These are phyloP conservation scores for Lochmaea capreae DNA, from an alignment of 2,888 invertebrate genomes.

Conservation along the genomic window DNA sequence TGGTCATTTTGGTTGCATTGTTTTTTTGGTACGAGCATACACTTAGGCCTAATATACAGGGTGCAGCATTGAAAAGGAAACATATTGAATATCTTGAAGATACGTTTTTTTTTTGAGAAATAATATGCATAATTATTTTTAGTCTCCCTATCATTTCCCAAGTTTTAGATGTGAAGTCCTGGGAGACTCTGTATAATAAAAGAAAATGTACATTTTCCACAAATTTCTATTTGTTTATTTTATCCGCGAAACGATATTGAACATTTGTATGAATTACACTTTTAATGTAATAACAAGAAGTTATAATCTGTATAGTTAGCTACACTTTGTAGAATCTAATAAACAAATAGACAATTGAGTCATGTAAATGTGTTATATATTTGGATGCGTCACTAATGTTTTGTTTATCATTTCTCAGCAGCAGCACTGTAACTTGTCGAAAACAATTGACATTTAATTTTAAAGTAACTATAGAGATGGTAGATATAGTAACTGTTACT, in stretches of 20 bases:
- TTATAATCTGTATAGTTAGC: neutral
- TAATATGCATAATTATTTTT: no score
- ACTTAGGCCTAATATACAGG: no score
- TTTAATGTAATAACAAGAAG: neutral
- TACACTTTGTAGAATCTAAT: neutral
- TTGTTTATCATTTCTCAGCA: neutral
- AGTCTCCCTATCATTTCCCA: no score
- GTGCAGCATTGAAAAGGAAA: no score
- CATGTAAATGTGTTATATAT: neutral
- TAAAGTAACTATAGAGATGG: neutral
- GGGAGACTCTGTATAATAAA: no score
- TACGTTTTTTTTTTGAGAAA: no score
- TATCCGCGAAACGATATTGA: neutral
- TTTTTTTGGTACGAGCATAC: no score
- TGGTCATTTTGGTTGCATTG: neutral
- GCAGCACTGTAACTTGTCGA: neutral
- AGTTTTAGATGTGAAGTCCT: no score
- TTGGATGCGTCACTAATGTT: slow-evolving; percentile 2
- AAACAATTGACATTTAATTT: neutral
- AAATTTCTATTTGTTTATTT: neutral
- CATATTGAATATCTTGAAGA: no score
- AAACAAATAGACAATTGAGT: neutral
- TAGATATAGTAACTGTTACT: neutral
- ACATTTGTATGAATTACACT: neutral
- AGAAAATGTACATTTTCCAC: no score